phyloP scores from a whole-genome alignment of 2,113 vertebrate species.

The Esox niger region DNA sequence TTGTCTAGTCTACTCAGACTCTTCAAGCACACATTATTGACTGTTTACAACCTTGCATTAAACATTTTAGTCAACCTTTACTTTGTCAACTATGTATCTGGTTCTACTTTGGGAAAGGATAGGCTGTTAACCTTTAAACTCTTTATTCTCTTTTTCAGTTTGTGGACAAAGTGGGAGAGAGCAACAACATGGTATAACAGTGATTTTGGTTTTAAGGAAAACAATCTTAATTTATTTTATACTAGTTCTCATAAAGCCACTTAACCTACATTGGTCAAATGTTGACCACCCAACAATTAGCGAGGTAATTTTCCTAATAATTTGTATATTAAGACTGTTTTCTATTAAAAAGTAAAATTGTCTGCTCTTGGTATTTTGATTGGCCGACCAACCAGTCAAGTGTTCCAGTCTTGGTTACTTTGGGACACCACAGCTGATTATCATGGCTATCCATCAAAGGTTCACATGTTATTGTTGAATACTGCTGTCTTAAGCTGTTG shows the following conservation, averaged over 20 bases:
- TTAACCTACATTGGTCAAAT: slow-evolving; percentile 26
- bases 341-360: slow-evolving; percentile 33
- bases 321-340: slow-evolving; percentile 21
- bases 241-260: slow-evolving; percentile 41
- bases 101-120: not conserved
- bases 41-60: not conserved
- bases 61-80: not conserved
- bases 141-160: slow-evolving; percentile 72
- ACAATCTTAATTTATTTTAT: slow-evolving; percentile 40
- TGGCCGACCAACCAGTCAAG: slow-evolving; percentile 20
- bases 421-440: slow-evolving; percentile 29
- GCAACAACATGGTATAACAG: slow-evolving; percentile 97
- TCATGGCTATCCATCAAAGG: slow-evolving; percentile 21
- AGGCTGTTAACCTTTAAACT: slow-evolving; percentile 14
- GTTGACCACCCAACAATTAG: slow-evolving; percentile 20
- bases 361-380: slow-evolving; percentile 37
- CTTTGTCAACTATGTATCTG: not conserved
- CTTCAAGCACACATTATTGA: slow-evolving; percentile 31
- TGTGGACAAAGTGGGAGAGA: slow-evolving; percentile 92
- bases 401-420: slow-evolving; percentile 5
- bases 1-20: not conserved
- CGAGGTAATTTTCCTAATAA: slow-evolving; percentile 14
- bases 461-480: slow-evolving; percentile 15
- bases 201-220: slow-evolving; percentile 39
- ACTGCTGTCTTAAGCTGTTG: not conserved